These are phyloP conservation scores for Rhamphomyia laevipes DNA, from an alignment of 2,888 invertebrate species.

Conservation along the genomic window DNA sequence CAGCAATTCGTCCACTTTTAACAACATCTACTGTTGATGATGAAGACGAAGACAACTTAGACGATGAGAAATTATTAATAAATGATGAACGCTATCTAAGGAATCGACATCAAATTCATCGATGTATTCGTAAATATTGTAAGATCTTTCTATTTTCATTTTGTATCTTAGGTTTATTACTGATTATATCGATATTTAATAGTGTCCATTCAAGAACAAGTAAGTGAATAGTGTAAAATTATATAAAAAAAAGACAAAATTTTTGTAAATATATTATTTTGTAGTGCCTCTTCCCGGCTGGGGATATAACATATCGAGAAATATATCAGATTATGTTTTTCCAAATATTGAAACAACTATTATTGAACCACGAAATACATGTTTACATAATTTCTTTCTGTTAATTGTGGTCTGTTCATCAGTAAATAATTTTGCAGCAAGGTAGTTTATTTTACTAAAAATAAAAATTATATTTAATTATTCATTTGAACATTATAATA, in stretches of 20 bases:
- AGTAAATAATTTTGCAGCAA: constrained; percentile 51
- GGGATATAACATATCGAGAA: constrained; percentile 61
- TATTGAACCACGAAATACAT: constrained; percentile 48
- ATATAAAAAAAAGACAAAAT: no score
- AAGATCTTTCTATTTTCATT: constrained; percentile 20
- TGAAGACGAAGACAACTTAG: no score
- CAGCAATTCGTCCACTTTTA: no score
- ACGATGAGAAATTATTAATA: no score
- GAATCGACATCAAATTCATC: constrained; percentile 20
- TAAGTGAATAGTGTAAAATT: constrained; percentile 14
- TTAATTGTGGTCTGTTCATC: constrained; percentile 67
- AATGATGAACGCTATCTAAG: no score
- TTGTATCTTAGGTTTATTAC: constrained; percentile 19
- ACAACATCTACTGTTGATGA: no score
- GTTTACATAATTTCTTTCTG: constrained; percentile 44
- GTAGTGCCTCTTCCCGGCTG: constrained; percentile 50
- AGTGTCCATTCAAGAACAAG: constrained; percentile 27
- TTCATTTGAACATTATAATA: constrained; percentile 10
- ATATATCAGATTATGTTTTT: constrained; percentile 57
- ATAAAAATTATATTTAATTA: constrained; percentile 1
- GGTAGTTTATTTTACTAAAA: constrained; percentile 28
- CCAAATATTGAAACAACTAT: constrained; percentile 57
- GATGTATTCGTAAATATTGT: constrained; percentile 22
- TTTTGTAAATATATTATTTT: constrained; percentile 7
- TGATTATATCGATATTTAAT: constrained; percentile 27